These are phyloP conservation scores for Zaprionus kolodkinae DNA, from an alignment of 1,140 invertebrate genomes.

Conservation along the genomic window DNA sequence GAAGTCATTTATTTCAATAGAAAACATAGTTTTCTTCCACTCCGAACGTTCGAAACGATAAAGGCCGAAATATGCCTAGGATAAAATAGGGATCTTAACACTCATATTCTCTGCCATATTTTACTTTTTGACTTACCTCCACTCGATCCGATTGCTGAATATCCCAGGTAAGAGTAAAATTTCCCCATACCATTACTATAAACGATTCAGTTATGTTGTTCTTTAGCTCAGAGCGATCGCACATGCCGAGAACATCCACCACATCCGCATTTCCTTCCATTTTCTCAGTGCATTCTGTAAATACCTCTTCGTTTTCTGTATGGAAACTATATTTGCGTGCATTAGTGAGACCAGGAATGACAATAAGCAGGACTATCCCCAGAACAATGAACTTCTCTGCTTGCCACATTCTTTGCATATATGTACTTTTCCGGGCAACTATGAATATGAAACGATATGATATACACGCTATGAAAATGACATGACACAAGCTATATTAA, in stretches of 20 bases:
- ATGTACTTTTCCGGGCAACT: no score
- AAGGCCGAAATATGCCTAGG: not conserved
- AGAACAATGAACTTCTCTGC: not conserved
- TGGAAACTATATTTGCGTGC: not conserved
- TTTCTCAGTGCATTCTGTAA: not conserved
- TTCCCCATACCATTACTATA: not conserved
- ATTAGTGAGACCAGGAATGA: not conserved
- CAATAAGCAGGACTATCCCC: not conserved
- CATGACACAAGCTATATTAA: not conserved
- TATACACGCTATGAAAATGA: not conserved
- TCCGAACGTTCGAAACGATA: slow-evolving; percentile 15
- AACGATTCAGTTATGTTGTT: not conserved
- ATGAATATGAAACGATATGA: not conserved
- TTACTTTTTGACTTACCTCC: not conserved
- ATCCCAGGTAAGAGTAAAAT: slow-evolving; percentile 5
- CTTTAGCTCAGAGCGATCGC: not conserved
- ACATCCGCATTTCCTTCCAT: not conserved
- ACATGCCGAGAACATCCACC: not conserved
- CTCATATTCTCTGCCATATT: not conserved
- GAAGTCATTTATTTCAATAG: not conserved
- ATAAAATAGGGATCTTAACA: not conserved
- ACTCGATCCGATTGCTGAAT: slow-evolving; percentile 14
- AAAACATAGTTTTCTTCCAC: slow-evolving; percentile 24
- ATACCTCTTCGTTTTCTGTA: not conserved
- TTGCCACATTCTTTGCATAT: not conserved